These are phyloP conservation scores for Leptarthrus brevirostris DNA, from an alignment of 2,888 invertebrate species.

Conservation along the genomic window DNA sequence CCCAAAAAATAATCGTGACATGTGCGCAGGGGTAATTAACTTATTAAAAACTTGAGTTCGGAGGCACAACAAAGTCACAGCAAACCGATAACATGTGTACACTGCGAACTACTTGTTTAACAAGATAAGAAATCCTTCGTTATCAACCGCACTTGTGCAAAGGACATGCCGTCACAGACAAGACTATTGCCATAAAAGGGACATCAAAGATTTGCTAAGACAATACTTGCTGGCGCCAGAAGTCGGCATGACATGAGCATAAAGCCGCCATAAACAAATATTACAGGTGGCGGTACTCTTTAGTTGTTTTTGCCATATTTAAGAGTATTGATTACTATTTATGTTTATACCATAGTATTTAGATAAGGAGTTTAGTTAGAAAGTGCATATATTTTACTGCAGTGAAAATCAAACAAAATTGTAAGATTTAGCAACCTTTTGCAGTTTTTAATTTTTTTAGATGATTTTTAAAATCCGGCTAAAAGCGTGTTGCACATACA, in stretches of 20 bases:
- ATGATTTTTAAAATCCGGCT: too few relatives aligned
- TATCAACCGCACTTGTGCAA: constrained; percentile 57
- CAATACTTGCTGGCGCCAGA: constrained; percentile 51
- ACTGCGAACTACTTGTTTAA: constrained; percentile 48
- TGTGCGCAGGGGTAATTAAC: constrained; percentile 40
- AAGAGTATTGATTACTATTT: too few relatives aligned
- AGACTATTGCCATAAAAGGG: constrained; percentile 52
- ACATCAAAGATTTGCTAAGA: constrained; percentile 48
- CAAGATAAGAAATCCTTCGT: constrained; percentile 51
- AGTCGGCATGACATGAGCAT: constrained; percentile 40
- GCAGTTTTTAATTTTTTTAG: too few relatives aligned
- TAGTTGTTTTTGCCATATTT: background rate
- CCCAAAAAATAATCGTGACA: constrained; percentile 1
- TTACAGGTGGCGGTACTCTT: constrained; percentile 46
- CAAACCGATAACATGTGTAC: constrained; percentile 28
- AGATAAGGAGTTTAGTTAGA: too few relatives aligned
- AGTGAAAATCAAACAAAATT: too few relatives aligned
- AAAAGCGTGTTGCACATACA: too few relatives aligned
- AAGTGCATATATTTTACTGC: too few relatives aligned
- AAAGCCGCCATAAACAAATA: constrained; percentile 49
- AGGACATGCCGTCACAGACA: constrained; percentile 52
- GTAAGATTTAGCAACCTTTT: too few relatives aligned
- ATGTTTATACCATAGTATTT: too few relatives aligned
- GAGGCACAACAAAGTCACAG: constrained; percentile 26
- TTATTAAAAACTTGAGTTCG: constrained; percentile 47